These are phyloP conservation scores for Drosophila lowei DNA, from an alignment of 1,140 invertebrate genomes.

Conservation along the genomic window DNA sequence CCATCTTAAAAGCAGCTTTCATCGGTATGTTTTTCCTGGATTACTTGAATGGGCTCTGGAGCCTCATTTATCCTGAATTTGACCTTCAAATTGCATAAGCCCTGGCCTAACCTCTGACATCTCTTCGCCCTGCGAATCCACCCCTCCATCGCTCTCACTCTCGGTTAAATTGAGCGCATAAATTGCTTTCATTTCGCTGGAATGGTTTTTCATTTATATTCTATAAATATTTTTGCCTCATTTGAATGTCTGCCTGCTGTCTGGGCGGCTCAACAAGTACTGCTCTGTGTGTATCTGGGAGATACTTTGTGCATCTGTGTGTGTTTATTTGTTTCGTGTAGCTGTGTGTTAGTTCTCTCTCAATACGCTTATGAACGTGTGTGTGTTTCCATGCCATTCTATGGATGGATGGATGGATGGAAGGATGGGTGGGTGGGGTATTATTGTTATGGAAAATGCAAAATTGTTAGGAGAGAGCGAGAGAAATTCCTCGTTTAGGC, in stretches of 20 bases:
- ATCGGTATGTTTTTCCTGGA: too few species aligned
- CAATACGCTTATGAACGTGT: too few species aligned
- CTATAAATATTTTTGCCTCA: slow-evolving; percentile 70
- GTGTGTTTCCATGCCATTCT: too few species aligned
- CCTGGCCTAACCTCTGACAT: too few species aligned
- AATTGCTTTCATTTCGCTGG: slow-evolving; percentile 31
- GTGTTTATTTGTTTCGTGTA: slow-evolving; percentile 12
- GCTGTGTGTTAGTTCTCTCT: slow-evolving; percentile 11
- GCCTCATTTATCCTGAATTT: too few species aligned
- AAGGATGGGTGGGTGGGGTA: background rate
- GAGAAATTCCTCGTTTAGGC: slow-evolving; percentile 17
- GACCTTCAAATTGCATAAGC: too few species aligned
- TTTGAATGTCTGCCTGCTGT: slow-evolving; percentile 67
- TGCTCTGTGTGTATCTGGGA: slow-evolving; percentile 7
- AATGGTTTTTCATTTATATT: slow-evolving; percentile 47
- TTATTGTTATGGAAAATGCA: slow-evolving; percentile 47
- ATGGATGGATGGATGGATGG: too few species aligned
- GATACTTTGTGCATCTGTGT: background rate
- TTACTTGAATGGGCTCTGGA: too few species aligned
- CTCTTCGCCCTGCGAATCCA: too few species aligned
- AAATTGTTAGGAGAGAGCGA: slow-evolving; percentile 14
- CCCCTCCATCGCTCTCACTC: background rate
- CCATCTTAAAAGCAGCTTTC: background rate
- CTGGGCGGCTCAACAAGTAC: slow-evolving; percentile 49
- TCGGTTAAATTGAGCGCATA: slow-evolving; percentile 9